Evolutionary conservation across 2,888 invertebrate species (phyloP), one percentile per base, ranked within the genome.

Genomic region (Toxonevra muliebris): DNA sequence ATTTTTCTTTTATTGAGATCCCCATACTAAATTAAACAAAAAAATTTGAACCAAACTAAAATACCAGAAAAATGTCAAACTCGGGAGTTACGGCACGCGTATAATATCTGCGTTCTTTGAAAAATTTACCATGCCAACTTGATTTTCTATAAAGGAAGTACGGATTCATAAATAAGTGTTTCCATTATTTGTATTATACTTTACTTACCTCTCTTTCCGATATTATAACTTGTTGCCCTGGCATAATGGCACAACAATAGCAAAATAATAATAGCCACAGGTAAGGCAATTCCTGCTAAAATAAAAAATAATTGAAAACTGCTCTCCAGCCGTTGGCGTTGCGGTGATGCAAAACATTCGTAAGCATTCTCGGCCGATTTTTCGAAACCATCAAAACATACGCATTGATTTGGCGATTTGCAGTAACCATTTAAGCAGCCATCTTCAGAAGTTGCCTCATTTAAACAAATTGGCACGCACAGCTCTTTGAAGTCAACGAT

Each of bases 351-450:
- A 3, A 69, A 20, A 30, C 71, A 71, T 57, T 69, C 69, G 52
- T 43, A 45, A 9, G n/a, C 30, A n/a, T 42, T 19, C 0, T 15
- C 58, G 1, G 43, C 30, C 12, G 55, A 59, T 43, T 17, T n/a
- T 5, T 61, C 50, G 10, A 61, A 74, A 9, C 74, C 74, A 4
- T 65, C 65, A 15, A 64, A 54, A 54, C 82, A 82, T 9, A 72
- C 67, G 62, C 84, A 84, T 8, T 55, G 69, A 66, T 80, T 76
- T 2, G 82, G 82, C 5, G 76, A 76, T 7, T 73, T 66, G 63
- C 84, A 84, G 13, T 65, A 64, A 0, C 79, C 77, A 55, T 79
- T 80, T 4, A 75, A 41, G 63, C 85, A 85, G 2, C 71, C 65
- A n/a, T n/a, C n/a, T n/a, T n/a, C n/a, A 1, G 58, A 19, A 0